Base-by-base conservation (phyloP, 1,140 invertebrate species). In the Watersipora subatra region DNA sequence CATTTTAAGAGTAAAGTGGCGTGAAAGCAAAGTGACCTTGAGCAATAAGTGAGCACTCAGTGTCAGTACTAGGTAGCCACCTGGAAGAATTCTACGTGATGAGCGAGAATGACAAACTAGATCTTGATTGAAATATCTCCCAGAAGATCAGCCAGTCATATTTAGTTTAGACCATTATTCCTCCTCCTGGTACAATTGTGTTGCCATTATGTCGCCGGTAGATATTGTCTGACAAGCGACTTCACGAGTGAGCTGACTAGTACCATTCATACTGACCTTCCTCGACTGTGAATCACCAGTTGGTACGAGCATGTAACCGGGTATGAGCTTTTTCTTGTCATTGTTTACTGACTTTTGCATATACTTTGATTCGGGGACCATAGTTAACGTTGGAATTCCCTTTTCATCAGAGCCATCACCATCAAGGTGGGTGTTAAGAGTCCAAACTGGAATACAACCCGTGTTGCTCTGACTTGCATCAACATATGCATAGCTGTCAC, bases 201-300 rank as follows among this genome's bases (percentile, higher is more conserved):
- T 80, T 26, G 78, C 78, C 55, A 79, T 69, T 63, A 80, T 76
- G 46, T 80, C 78, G 3, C 78, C 76, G n/a, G 78, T 80, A 15
- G 77, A 75, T 62, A 80, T 75, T 0, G 78, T 80, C 66, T 80
- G 78, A 68, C 78, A 80, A 2, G 71, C 73, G 62, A 72, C 67
- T 24, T 72, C 68, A 20, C 61, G 64, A 17, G 34, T 66, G 57
- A 66, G 70, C 25, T 72, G 73, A 27, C 69, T 68, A 17, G 29
- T 64, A 12, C 26, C 28, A 20, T 65, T 62, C 7, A 28, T 46
- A n/a, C 34, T 12, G 34, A n/a, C 7, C 34, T 46, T 46, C 7
- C 7, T 12, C 7, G n/a, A n/a, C 22, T 59, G 7, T 24, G 58
- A 59, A n/a, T 64, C 65, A 28, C 58, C 46, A 24, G 29, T 59